Evolutionary conservation across 2,113 vertebrate genomes (phyloP), one percentile per base, ranked within the genome.

Genomic region (Dasyprocta punctata): DNA sequence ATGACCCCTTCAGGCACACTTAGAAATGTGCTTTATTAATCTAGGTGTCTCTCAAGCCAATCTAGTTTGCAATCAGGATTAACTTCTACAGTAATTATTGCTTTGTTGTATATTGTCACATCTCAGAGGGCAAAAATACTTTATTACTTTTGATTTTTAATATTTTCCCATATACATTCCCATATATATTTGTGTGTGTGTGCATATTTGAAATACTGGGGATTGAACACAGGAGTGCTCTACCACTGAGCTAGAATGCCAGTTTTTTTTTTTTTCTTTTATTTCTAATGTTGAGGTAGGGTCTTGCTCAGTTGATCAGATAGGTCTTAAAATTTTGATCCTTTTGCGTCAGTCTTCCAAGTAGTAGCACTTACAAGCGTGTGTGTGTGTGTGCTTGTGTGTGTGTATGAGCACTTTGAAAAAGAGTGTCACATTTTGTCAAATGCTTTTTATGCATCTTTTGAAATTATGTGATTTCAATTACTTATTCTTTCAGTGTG

Each of bases 61-160:
- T 75, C 38, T 24, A 44, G 22, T 41, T 75, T 12, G 44, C 71
- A 75, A 1, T 26, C 9, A 75, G 26, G 71, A 75, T 75, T 75
- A 75, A 75, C 71, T 75, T 38, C 22, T 73, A 41, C 11, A 41
- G 44, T 84, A 92, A 85, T 77, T 73, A 77, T 26, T 77, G n/a
- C 17, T 91, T 95, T 92, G 47, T 88, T 30, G 49, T 83, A 83
- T 87, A 33, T 52, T 87, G 60, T 80, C 69, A 71, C 26, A 69
- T 61, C 44, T 80, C 19, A 90, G 28, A 80, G 22, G 16, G 60
- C 52, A 85, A 26, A 41, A 26, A 36, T 63, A 92, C 33, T 44
- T 77, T 10, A 19, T 65, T 41, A 82, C 52, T 26, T 89, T 81
- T 58, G 7, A 75, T 73, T 63, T 44, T 89, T 22, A 75, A 80